Base-by-base conservation (phyloP, 2,888 invertebrate species). In the Didymodactylos carnosus region DNA sequence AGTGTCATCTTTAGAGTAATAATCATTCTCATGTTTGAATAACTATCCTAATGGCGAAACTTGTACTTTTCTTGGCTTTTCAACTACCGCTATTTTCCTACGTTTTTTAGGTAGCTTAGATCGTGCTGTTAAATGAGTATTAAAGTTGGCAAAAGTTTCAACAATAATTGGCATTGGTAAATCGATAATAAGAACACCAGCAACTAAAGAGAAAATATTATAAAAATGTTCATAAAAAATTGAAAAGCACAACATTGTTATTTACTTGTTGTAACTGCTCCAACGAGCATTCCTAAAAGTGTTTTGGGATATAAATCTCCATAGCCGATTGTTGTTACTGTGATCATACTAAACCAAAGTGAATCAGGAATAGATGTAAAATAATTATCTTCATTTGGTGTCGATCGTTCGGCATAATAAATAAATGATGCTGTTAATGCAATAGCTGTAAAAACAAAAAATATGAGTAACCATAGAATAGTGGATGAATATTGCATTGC, bases 41-140 rank as follows among this genome's bases (percentile, higher is more conserved):
- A n/a, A n/a, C n/a, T n/a, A n/a, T n/a, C n/a, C n/a, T n/a, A n/a
- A n/a, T n/a, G n/a, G n/a, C n/a, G n/a, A n/a, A n/a, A n/a, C n/a
- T 35, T 62, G 29, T 11, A 62, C 19, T 62, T 62, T 62, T 29
- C 35, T 29, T 62, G 75, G 75, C 19, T 69, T 62, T 23, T 46
- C 69, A 16, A 69, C 72, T 11, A 69, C 72, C 29, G 71, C 43
- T 19, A 72, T 49, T 19, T 70, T 39, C n/a, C 75, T 27, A 6
- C 75, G 72, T 69, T 75, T 49, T 51, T 75, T 75, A 13, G 75
- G 75, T 29, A 75, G 29, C 70, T 75, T 72, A 13, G 72, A 40
- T 35, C 75, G 19, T 7, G 75, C 75, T 72, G 49, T 43, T 49
- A 72, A 72, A 72, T 75, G 75, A 51, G 43, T 72, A 51, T 72